phyloP scores from a whole-genome alignment of 2,113 vertebrate genomes.

The Dolichotis patagonum region DNA sequence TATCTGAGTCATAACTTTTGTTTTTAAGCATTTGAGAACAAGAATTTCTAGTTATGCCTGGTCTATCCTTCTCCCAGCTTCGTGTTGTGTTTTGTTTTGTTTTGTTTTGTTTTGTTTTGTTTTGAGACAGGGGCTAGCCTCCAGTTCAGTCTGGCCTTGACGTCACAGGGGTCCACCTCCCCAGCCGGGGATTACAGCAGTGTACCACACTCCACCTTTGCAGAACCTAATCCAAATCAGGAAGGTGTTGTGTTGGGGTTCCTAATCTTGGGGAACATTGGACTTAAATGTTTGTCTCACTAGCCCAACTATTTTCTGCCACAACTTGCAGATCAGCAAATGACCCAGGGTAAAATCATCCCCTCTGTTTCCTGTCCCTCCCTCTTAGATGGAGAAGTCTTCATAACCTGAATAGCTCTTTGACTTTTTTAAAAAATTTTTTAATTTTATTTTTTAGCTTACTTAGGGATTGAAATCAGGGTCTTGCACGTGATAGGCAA shows the following conservation, averaged over 20 bases:
- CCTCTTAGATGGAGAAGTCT: neutral
- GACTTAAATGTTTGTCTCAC: neutral
- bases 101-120: neutral
- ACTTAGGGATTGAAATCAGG: neutral
- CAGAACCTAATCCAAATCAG: neutral
- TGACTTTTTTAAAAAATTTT: neutral
- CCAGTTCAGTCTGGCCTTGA: neutral
- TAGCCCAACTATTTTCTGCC: neutral
- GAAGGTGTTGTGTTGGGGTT: neutral
- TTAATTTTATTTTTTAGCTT: neutral
- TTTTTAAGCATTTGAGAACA: neutral
- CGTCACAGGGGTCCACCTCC: neutral
- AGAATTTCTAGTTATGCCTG: neutral
- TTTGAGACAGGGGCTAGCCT: neutral
- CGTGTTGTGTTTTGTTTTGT: neutral
- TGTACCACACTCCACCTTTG: neutral
- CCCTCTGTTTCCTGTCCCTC: neutral
- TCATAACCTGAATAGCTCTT: neutral
- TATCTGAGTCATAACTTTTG: neutral
- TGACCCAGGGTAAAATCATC: neutral
- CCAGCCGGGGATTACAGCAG: neutral
- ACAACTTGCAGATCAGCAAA: neutral
- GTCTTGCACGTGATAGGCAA: neutral
- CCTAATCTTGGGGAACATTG: neutral
- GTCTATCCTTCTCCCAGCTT: neutral